Percentiles rank a stretch among this genome's conserved stretches.
Conservation (phyloP, 2,888 invertebrate species). For the Kryphioiulus occultus region DNA sequence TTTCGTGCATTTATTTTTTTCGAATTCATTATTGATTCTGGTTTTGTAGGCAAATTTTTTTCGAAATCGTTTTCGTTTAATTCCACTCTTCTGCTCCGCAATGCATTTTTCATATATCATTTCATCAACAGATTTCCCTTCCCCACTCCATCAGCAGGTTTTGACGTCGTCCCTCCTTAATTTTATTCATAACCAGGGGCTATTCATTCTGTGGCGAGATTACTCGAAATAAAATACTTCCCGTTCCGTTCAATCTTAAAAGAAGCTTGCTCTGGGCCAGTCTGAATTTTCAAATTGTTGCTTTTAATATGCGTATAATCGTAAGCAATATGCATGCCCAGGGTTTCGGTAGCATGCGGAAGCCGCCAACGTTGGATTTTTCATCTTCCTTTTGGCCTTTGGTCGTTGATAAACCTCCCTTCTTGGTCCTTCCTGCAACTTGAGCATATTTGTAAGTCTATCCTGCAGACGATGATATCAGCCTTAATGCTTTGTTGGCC, state of each 20-base stretch:
- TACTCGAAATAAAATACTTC: neutral
- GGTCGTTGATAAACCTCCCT: neutral
- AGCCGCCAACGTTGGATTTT: neutral
- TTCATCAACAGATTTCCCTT: neutral
- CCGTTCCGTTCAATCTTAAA: neutral
- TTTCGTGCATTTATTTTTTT: neutral
- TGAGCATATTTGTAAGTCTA: neutral
- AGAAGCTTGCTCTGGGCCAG: neutral
- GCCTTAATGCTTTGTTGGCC: too few species aligned
- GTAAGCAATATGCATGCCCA: neutral
- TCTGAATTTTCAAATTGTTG: neutral
- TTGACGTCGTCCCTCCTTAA: slow-evolving; percentile 11
- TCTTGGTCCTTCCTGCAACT: neutral
- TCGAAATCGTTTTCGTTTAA: neutral
- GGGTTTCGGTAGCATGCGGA: neutral
- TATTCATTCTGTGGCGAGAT: neutral
- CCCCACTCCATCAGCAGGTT: neutral
- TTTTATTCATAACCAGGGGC: slow-evolving; percentile 8
- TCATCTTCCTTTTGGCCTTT: neutral
- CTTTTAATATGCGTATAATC: slow-evolving; percentile 4
- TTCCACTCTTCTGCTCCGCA: neutral
- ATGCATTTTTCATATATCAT: neutral
- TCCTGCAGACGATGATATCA: neutral
- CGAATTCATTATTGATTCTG: neutral
- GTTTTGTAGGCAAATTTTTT: neutral